Evolutionary conservation across 2,797 vertebrate genomes (phyloP), one percentile per base, ranked within the genome.

Genomic region (Periparus ater): DNA sequence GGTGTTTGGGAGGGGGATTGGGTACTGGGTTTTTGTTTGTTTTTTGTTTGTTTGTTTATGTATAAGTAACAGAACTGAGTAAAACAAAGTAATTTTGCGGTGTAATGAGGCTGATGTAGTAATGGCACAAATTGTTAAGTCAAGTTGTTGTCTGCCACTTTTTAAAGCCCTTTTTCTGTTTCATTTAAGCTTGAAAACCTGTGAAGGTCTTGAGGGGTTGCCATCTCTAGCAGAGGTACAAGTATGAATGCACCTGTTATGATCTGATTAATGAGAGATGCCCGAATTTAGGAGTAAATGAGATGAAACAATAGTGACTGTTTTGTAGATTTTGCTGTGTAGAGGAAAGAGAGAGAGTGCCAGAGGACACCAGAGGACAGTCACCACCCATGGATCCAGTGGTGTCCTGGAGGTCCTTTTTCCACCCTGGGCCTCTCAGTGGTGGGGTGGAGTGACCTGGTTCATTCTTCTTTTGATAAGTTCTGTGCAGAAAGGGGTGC

Each of bases 1-100:
- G 0, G 10, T 27, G 4, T 17, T 58, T 54, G 10, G 6, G 1
- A 7, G 5, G 7, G 22, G 10, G 5, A 3, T 9, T 23, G 3
- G 20, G 10, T 30, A 4, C 13, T 55, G 10, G 10, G 42, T 19
- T 32, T 22, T 42, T 7, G 4, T 17, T 29, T 16, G 7, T 29
- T 30, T 34, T 12, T 32, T 5, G 3, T 11, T 34, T 12, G 5
- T 34, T 17, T 13, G 8, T 29, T 34, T 2, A 40, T 40, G 38
- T 40, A 40, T 40, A 40, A 40, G 38, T 40, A 40, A 40, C 42
- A 42, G 42, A 42, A 29, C 4, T 45, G 1, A 15, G 7, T 26
- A 71, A 10, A 67, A 30, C 6, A 1, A 30, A 79, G 27, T 40
- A 1, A 22, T n/a, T 75, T 65, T 47, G 7, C 19, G 14, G 15